phyloP scores from a whole-genome alignment of 1,140 invertebrate genomes.

The Hycleus phaleratus region DNA sequence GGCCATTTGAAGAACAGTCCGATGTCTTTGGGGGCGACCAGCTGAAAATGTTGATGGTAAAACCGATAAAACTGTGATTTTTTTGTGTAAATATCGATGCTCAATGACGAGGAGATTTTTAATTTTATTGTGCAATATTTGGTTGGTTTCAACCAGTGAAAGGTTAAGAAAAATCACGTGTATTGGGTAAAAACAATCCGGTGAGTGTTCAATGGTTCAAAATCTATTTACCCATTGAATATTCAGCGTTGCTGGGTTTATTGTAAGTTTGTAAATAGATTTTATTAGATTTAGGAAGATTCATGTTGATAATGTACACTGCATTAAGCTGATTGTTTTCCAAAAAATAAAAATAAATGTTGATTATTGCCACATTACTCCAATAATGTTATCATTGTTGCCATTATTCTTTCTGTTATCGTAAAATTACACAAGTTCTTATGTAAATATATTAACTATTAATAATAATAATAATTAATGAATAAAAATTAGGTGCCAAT shows the following conservation, averaged over 20 bases:
- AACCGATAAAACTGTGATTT: background rate
- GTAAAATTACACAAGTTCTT: too few species aligned
- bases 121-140: too few species aligned
- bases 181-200: too few species aligned
- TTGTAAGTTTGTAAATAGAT: slow-evolving; percentile 14
- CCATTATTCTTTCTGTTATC: slow-evolving; percentile 7
- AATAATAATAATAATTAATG: too few species aligned
- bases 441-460: too few species aligned
- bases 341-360: slow-evolving; percentile 7
- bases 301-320: slow-evolving; percentile 27
- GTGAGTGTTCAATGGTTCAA: too few species aligned
- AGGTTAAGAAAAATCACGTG: too few species aligned
- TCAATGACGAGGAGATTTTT: too few species aligned
- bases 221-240: too few species aligned
- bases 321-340: slow-evolving; percentile 20
- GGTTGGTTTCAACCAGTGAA: too few species aligned
- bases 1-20: slow-evolving; percentile 36
- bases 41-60: slow-evolving; percentile 33
- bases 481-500: slow-evolving; percentile 28
- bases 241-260: too few species aligned
- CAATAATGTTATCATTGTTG: slow-evolving; percentile 16
- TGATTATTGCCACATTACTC: slow-evolving; percentile 15
- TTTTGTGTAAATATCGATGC: background rate
- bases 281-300: slow-evolving; percentile 23
- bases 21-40: slow-evolving; percentile 38